phyloP scores from a whole-genome alignment of 2,797 vertebrate species.

The Catharus ustulatus region DNA sequence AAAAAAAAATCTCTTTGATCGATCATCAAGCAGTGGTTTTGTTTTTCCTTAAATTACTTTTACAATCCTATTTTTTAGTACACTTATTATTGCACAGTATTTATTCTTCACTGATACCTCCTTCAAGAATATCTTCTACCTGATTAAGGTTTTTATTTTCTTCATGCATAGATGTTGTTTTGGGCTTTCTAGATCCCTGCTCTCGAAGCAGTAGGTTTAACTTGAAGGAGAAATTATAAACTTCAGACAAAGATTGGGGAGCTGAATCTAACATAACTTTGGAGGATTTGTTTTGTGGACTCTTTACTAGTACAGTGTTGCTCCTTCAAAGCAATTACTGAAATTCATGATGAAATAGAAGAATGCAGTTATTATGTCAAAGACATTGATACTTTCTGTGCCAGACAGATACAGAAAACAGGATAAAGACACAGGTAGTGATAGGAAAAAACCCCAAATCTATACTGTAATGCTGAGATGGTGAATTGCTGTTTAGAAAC shows the following conservation, averaged over 20 bases:
- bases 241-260: not conserved
- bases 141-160: conserved; percentile 2
- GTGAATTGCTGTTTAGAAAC: conserved; percentile 20
- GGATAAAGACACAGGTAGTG: not conserved
- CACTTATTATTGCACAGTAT: not conserved
- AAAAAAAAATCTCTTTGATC: not conserved
- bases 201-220: no score
- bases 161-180: not conserved
- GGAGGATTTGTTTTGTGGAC: not conserved
- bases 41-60: not conserved
- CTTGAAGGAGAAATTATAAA: not conserved
- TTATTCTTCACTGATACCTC: not conserved
- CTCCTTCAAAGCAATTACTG: not conserved
- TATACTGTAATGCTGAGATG: not conserved
- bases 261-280: not conserved
- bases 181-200: no score
- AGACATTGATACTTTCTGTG: not conserved
- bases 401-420: not conserved
- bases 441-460: not conserved
- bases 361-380: not conserved
- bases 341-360: not conserved
- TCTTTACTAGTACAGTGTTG: not conserved
- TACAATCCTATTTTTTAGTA: not conserved
- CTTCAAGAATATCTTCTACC: not conserved
- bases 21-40: not conserved